These are phyloP conservation scores for Ophion ventricosus DNA, from an alignment of 2,888 invertebrate genomes.

Conservation along the genomic window DNA sequence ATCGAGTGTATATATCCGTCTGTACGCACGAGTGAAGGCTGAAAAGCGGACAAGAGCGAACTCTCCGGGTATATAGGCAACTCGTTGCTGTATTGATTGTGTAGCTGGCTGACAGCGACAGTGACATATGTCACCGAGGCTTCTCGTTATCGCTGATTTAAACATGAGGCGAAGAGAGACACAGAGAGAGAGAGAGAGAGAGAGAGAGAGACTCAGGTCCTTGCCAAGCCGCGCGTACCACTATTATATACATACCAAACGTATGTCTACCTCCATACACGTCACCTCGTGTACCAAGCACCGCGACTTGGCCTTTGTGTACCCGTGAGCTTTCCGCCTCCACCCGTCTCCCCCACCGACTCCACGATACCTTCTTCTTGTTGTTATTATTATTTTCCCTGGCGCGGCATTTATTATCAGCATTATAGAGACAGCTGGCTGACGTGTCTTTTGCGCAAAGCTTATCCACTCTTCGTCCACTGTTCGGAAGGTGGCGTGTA, in stretches of 20 bases:
- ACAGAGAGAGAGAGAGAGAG: neutral
- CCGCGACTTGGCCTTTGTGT: constrained; percentile 33
- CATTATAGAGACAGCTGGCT: constrained; percentile 59
- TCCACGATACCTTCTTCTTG: constrained; percentile 40
- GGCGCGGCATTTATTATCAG: constrained; percentile 66
- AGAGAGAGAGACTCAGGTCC: constrained; percentile 70
- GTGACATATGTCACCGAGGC: constrained; percentile 83
- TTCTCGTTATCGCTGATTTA: constrained; percentile 84
- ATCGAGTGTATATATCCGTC: constrained; percentile 44
- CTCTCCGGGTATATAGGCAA: constrained; percentile 73
- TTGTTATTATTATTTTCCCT: constrained; percentile 74
- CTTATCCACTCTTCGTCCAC: constrained; percentile 32
- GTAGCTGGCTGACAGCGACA: constrained; percentile 83
- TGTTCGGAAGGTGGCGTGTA: constrained; percentile 22
- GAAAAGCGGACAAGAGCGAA: constrained; percentile 74
- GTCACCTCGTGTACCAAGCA: constrained; percentile 21
- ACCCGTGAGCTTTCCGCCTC: constrained; percentile 70
- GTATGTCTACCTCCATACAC: constrained; percentile 28
- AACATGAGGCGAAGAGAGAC: constrained; percentile 81
- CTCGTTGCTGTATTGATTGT: constrained; percentile 81
- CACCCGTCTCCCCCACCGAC: constrained; percentile 70
- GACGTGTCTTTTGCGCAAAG: constrained; percentile 54
- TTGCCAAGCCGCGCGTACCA: constrained; percentile 54
- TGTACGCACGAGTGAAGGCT: constrained; percentile 67
- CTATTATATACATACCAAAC: constrained; percentile 29